Conservation (phyloP, 2,888 invertebrate species). For the Drosophila acutilabella region DNA sequence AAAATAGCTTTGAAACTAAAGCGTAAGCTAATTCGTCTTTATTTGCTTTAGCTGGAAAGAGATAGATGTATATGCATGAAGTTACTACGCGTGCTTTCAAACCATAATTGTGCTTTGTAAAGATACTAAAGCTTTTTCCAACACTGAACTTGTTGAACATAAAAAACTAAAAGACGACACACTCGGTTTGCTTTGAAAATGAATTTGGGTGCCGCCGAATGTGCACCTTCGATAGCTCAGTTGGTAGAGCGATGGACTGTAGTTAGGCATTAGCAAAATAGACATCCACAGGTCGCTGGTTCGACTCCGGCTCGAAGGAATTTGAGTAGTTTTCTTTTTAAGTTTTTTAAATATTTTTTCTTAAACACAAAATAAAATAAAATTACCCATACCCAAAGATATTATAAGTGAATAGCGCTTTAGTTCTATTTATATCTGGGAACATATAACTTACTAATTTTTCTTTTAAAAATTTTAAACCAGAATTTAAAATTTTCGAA, state of each 20-base stretch:
- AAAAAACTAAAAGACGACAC: not conserved
- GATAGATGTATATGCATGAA: constrained; percentile 9
- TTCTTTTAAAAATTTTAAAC: not conserved
- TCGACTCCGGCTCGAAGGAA: constrained; percentile 78
- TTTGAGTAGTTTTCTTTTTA: constrained; percentile 16
- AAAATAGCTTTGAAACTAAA: constrained; percentile 39
- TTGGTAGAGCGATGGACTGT: constrained; percentile 79
- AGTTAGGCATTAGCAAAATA: constrained; percentile 43
- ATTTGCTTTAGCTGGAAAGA: constrained; percentile 13
- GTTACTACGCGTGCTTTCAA: constrained; percentile 15
- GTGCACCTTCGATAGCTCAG: constrained; percentile 78
- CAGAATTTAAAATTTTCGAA: not conserved
- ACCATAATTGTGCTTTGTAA: constrained; percentile 1
- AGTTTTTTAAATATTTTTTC: not conserved
- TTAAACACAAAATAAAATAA: too few species aligned
- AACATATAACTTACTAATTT: not conserved
- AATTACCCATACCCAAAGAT: not conserved
- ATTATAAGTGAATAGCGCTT: not conserved
- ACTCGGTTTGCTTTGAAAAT: constrained; percentile 4
- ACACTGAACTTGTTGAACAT: not conserved
- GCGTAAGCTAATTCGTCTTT: constrained; percentile 51
- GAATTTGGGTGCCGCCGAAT: constrained; percentile 18
- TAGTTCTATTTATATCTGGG: not conserved
- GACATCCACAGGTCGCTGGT: constrained; percentile 80
- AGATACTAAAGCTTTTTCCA: constrained; percentile 4